phyloP scores from a whole-genome alignment of 2,888 invertebrate species.

The Formica aserva region DNA sequence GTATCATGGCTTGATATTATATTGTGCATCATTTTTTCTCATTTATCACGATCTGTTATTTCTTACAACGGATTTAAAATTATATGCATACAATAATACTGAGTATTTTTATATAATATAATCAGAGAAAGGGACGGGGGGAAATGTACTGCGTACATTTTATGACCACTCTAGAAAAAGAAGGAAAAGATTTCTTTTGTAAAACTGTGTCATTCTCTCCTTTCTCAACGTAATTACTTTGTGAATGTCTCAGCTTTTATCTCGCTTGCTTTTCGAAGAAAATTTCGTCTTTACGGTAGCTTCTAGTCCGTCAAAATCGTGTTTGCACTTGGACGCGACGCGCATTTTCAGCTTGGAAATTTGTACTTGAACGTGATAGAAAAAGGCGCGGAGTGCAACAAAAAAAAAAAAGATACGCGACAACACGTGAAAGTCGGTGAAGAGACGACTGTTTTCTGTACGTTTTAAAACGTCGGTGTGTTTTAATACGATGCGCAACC shows the following conservation, averaged over 20 bases:
- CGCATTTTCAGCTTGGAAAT: conserved; percentile 54
- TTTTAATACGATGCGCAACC: conserved; percentile 67
- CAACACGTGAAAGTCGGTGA: conserved; percentile 41
- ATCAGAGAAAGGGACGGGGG: background rate
- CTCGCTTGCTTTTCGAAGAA: conserved; percentile 23
- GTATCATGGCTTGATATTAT: background rate
- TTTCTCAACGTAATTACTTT: conserved; percentile 16
- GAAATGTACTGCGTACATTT: background rate
- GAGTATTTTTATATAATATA: background rate
- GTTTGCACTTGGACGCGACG: conserved; percentile 23
- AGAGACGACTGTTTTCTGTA: conserved; percentile 42
- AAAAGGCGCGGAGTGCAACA: conserved; percentile 2
- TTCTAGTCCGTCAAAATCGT: conserved; percentile 41
- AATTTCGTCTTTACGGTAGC: conserved; percentile 30
- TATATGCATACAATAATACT: conserved; percentile 21
- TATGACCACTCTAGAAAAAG: background rate
- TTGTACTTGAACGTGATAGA: conserved; percentile 50
- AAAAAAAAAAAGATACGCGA: conserved; percentile 47
- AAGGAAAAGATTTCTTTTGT: background rate
- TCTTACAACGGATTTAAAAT: background rate
- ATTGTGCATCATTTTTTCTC: background rate
- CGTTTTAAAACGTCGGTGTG: conserved; percentile 62
- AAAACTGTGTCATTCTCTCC: conserved; percentile 4
- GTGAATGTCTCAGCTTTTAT: conserved; percentile 28
- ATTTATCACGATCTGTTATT: background rate